Base-by-base conservation (phyloP, 2,797 vertebrate species). In the Salarias fasciatus region DNA sequence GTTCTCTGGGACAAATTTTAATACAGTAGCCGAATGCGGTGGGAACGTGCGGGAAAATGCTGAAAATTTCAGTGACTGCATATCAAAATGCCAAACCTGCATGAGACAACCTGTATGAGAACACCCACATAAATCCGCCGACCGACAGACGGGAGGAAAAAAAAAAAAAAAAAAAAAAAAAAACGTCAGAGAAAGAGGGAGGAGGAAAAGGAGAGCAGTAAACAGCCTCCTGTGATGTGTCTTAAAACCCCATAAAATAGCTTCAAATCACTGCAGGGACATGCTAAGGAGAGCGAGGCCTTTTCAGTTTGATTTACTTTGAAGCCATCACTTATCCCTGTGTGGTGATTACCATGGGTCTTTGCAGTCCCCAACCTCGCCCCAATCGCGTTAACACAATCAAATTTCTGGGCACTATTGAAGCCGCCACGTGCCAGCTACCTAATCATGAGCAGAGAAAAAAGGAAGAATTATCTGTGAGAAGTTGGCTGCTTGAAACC, bases 251-350 rank as follows among this genome's bases (percentile, higher is more conserved):
- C 71, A 69, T 73, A 79, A 82, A 85, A 81, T 69, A 48, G 60
- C 61, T 69, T 75, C 50, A 84, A 82, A 86, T 85, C 64, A 85
- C 60, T 68, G 44, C 59, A 62, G 67, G 71, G 77, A 75, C 65
- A 75, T 53, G 53, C 77, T 80, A 75, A 82, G 64, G 53, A 54
- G 51, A 80, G 72, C 63, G 15, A 55, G 42, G 46, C 71, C 65
- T 70, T 79, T 82, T 66, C 66, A 75, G 53, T 81, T 80, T 86
- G 79, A 89, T 90, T 84, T 75, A 85, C 78, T 86, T 78, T 71
- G 58, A 75, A 77, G 73, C 50, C 49, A 63, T 87, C 75, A 63
- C 67, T 84, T 84, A 83, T 83, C 79, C 72, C 49, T 66, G 62
- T 64, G 81, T 69, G 72, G 60, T 74, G 78, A 89, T 86, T 87